Evolutionary conservation across 2,113 vertebrate species (phyloP), one percentile per base, ranked within the genome.

Genomic region (Oryctolagus cuniculus): DNA sequence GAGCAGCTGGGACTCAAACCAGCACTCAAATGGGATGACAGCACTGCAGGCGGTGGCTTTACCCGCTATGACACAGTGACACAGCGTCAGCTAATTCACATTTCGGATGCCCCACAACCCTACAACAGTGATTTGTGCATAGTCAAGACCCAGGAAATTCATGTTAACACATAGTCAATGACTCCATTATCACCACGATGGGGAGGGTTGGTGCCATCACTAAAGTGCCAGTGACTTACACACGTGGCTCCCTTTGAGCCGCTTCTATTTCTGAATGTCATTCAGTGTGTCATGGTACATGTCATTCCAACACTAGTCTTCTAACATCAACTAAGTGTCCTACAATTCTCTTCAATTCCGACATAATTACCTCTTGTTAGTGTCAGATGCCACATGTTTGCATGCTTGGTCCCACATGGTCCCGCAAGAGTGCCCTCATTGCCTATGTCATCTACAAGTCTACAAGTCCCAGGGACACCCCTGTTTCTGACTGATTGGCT

Each of bases 181-280:
- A 84, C 10, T 73, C 12, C n/a, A 88, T 10, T 69, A 12, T 86
- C 11, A 31, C 34, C 25, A 0, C 38, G 34, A 13, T 34, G 2
- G 2, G 27, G 24, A 92, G 6, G 12, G 13, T 19, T 51, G 31
- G 12, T 53, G 21, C 53, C 31, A 58, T 24, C n/a, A 66, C 44
- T 24, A n/a, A 31, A n/a, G 12, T 58, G n/a, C 7, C 67, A 38
- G 15, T 11, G 0, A 81, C 25, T 5, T 66, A 16, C 10, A 82
- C 38, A 0, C 24, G 1, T 75, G 0, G 7, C 13, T 38, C 25
- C 22, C 9, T 81, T 63, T 63, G 24, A 29, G 11, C 51, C 31
- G 8, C 55, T 96, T 84, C 72, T 84, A 10, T 66, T 96, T 82
- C 31, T 73, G n/a, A 84, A 53, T 4, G 49, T 69, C 15, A 64